These are phyloP conservation scores for Gorsachius magnificus DNA, from an alignment of 2,797 vertebrate genomes.

Conservation along the genomic window DNA sequence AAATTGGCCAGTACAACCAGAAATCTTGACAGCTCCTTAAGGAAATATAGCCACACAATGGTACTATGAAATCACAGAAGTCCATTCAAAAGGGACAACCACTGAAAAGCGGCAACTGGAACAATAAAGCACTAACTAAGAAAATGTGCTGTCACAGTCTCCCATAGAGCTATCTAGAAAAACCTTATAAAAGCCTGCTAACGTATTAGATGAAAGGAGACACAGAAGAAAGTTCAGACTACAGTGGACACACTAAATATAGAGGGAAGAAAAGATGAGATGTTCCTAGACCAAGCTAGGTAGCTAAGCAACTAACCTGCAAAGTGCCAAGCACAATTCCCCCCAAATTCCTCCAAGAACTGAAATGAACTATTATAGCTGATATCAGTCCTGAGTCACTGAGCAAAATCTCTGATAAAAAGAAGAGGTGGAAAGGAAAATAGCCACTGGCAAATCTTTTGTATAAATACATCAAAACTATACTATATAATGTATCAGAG, in stretches of 20 bases:
- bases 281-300: not conserved
- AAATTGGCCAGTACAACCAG: not conserved
- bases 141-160: not conserved
- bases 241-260: not conserved
- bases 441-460: not conserved
- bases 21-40: not conserved
- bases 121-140: not conserved
- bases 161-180: not conserved
- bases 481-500: not conserved
- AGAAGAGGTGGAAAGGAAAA: not conserved
- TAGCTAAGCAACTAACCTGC: slow-evolving; percentile 47
- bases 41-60: not conserved
- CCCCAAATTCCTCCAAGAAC: slow-evolving; percentile 22
- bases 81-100: not conserved
- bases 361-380: not conserved
- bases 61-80: not conserved
- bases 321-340: not conserved
- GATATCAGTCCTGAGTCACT: not conserved
- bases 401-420: not conserved
- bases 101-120: not conserved
- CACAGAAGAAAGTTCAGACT: slow-evolving; percentile 7
- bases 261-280: not conserved
- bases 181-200: not conserved
- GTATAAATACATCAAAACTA: not conserved
- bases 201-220: not conserved